Evolutionary conservation across 2,797 vertebrate species (phyloP), one percentile per base, ranked within the genome.

Genomic region (Pipistrellus nathusii): DNA sequence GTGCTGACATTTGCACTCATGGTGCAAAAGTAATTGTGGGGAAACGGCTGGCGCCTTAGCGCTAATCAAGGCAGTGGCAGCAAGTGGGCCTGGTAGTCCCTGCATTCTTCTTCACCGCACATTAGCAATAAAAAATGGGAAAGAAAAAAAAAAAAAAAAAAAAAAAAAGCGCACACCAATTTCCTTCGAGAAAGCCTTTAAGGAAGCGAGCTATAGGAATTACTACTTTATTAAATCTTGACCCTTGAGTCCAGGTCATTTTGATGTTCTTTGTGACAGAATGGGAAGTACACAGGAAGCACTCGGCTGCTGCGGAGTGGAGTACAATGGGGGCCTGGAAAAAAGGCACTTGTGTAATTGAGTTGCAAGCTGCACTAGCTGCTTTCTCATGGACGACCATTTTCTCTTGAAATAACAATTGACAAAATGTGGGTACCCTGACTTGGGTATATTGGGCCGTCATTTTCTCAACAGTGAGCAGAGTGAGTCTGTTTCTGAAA

Each of bases 391-490:
- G 38, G 41, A 87, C 78, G 73, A n/a, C 46, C 69, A 44, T 27
- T 82, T 88, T 80, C 88, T 83, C 72, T 66, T 48, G 25, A 46
- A 82, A 68, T 51, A 91, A 85, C 64, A 82, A 68, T 21, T 46
- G 53, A 25, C 30, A 66, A 32, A n/a, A 18, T 44, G 27, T 38
- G 32, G 20, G 30, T 88, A n/a, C 59, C 84, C 48, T 44, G 57
- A 93, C 75, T 68, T 48, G 57, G 38, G 27, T 81, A 81, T 81
- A 81, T 64, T 17, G 23, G 53, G 71, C 87, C 89, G 30, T 69
- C 35, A 57, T 95, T 90, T 94, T 71, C 76, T 88, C 78, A 57
- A 92, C 96, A 94, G 66, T 71, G 57, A 94, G 93, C 78, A 85
- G 92, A 94, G 68, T 77, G 32, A 38, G 57, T 53, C 72, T 93